phyloP scores from a whole-genome alignment of 2,888 invertebrate species.

The Drosophila picticornis region DNA sequence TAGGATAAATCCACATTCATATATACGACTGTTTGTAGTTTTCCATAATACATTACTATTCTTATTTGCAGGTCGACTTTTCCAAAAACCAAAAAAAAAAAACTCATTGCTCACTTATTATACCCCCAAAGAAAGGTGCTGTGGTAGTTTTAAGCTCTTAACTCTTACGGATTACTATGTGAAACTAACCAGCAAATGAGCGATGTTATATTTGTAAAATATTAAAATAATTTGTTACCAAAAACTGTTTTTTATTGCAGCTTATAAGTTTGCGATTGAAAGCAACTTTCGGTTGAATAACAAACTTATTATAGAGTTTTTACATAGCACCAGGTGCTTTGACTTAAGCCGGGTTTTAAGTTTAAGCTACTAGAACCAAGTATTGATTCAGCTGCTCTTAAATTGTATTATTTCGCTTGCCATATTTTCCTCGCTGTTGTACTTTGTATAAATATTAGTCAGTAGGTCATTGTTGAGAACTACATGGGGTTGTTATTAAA shows the following conservation, averaged over 20 bases:
- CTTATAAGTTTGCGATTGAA: no score
- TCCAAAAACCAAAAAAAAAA: no score
- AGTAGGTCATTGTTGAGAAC: conserved; percentile 15
- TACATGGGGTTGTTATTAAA: conserved; percentile 23
- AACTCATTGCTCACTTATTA: no score
- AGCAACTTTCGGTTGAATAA: no score
- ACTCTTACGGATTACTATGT: neutral
- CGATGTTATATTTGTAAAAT: neutral
- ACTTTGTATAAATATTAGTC: conserved; percentile 16
- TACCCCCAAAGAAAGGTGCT: no score
- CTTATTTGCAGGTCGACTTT: no score
- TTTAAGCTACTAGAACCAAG: neutral
- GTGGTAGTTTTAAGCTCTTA: no score
- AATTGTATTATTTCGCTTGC: conserved; percentile 9
- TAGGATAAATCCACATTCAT: no score
- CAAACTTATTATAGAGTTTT: neutral
- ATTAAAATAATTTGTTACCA: neutral
- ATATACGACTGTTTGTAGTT: no score
- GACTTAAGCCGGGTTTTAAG: neutral
- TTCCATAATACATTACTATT: no score
- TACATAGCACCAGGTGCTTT: neutral
- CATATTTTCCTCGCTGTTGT: conserved; percentile 3
- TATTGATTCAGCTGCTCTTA: conserved; percentile 52
- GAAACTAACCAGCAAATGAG: neutral
- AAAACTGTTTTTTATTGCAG: neutral